Conservation (phyloP, 2,888 invertebrate species). For the Eupithecia pulchellata region DNA sequence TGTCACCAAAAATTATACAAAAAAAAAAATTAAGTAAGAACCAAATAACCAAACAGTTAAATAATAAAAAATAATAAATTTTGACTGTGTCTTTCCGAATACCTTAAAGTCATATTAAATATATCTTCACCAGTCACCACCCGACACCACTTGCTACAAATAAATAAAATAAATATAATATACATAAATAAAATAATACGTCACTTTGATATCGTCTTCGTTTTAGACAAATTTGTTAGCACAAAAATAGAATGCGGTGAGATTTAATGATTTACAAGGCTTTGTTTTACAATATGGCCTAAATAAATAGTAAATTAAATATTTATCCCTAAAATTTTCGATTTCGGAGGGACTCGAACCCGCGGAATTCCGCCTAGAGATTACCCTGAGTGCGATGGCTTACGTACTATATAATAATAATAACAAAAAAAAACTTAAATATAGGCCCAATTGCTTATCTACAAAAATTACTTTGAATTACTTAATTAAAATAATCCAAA, state of each 20-base stretch:
- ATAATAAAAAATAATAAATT: slow-evolving; percentile 25
- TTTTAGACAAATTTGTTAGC: slow-evolving; percentile 5
- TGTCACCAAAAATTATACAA: background rate
- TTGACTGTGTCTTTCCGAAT: slow-evolving; percentile 48
- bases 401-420: no score
- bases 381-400: no score
- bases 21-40: no score
- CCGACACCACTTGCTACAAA: slow-evolving; percentile 85
- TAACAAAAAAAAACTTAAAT: no score
- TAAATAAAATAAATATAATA: slow-evolving; percentile 38
- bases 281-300: no score
- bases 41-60: slow-evolving; percentile 15
- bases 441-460: background rate
- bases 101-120: slow-evolving; percentile 92
- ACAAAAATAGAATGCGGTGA: background rate
- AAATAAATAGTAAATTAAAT: no score
- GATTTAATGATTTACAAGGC: no score
- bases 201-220: slow-evolving; percentile 24
- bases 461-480: no score
- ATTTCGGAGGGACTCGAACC: no score
- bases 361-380: no score
- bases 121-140: slow-evolving; percentile 90
- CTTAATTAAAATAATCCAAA: no score
- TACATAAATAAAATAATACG: slow-evolving; percentile 35
- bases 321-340: no score